Percentiles rank a stretch among this genome's conserved stretches.
These are phyloP conservation scores for Ceuthmochares aereus DNA, from an alignment of 2,113 vertebrate genomes.

Conservation along the genomic window DNA sequence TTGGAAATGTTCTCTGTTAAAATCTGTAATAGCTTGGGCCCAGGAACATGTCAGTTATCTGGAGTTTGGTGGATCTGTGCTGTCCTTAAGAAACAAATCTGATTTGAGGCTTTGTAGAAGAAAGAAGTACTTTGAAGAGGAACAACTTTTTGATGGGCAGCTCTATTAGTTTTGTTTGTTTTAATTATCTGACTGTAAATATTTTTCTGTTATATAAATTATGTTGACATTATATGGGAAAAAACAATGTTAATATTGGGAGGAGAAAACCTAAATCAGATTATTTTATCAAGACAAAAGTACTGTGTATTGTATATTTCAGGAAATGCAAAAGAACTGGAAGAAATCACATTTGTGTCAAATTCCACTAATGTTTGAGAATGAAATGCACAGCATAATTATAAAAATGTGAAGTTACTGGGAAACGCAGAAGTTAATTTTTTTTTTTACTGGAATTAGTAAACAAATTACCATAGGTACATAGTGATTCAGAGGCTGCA, in stretches of 20 bases:
- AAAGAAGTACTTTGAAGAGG: neutral
- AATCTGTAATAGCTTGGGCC: neutral
- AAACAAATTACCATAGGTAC: neutral
- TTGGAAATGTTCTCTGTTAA: neutral
- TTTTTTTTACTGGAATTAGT: neutral
- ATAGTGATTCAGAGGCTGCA: neutral
- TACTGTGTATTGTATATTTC: neutral
- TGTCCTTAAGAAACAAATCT: neutral
- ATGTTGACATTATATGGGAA: neutral
- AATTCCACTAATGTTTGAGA: neutral
- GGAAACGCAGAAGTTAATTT: neutral
- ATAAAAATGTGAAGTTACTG: neutral
- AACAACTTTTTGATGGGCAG: neutral
- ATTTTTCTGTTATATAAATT: neutral
- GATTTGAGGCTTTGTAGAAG: neutral
- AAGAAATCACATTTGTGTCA: neutral
- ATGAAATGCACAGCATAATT: neutral
- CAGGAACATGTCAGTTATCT: neutral
- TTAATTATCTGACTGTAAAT: slow-evolving; percentile 20
- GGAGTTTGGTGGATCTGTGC: neutral
- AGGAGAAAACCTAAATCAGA: slow-evolving; percentile 11
- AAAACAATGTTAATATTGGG: neutral
- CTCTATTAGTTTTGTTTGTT: neutral
- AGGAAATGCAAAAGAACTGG: neutral
- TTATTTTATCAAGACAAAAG: slow-evolving; percentile 13